A percentile compares a stretch with the other conserved stretches of the same genome.
phyloP scores from a whole-genome alignment of 2,797 vertebrate genomes.

The Mus spretus region DNA sequence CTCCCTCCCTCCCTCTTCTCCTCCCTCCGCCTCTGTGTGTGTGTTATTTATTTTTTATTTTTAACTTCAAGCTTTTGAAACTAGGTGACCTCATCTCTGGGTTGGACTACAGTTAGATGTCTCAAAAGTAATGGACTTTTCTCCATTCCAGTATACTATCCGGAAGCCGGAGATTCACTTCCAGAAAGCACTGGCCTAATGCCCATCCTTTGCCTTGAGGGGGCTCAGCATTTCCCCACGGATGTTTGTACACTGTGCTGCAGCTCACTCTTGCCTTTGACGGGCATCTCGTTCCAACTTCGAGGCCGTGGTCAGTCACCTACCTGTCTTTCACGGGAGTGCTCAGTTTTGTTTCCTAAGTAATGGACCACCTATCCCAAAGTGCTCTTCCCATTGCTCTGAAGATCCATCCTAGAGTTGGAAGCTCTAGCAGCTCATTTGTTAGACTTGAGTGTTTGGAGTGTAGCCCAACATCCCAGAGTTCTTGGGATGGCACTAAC shows the following conservation, averaged over 20 bases:
- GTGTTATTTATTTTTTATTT: background rate
- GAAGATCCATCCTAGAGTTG: background rate
- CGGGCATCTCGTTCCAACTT: background rate
- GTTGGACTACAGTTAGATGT: background rate
- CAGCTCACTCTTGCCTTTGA: background rate
- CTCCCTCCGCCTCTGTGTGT: background rate
- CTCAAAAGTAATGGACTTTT: background rate
- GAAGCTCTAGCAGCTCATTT: background rate
- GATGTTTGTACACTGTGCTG: background rate
- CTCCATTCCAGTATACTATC: slow-evolving; percentile 32
- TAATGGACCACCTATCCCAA: background rate
- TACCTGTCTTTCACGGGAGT: background rate
- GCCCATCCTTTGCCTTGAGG: background rate
- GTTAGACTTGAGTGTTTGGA: slow-evolving; percentile 11
- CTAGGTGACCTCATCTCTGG: background rate
- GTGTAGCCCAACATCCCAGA: background rate
- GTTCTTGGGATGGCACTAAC: background rate
- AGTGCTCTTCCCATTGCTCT: background rate
- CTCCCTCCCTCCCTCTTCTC: background rate
- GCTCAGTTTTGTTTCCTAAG: background rate
- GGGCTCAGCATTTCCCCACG: background rate
- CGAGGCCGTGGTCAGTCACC: background rate
- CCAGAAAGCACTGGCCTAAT: background rate
- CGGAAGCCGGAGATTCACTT: slow-evolving; percentile 49
- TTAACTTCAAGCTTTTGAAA: background rate